phyloP scores from a whole-genome alignment of 2,888 invertebrate species.

The Cotesia congregata region DNA sequence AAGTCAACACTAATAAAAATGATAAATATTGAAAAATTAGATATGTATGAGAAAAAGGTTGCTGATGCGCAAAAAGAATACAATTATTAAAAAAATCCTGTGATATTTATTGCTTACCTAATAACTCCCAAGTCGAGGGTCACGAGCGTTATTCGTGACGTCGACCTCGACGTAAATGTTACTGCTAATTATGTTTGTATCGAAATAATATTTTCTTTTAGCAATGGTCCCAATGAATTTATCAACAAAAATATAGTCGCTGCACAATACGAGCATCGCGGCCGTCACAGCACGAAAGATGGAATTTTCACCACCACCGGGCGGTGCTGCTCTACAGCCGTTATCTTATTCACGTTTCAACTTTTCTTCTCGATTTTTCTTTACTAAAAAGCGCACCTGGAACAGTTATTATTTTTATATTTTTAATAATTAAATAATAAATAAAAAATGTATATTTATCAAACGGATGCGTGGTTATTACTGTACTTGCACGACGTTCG shows the following conservation, averaged over 20 bases:
- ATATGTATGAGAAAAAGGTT: constrained; percentile 22
- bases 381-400: neutral
- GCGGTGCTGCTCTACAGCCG: constrained; percentile 27
- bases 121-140: constrained; percentile 46
- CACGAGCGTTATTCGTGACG: constrained; percentile 43
- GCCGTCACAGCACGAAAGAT: constrained; percentile 45
- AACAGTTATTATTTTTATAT: neutral
- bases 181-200: constrained; percentile 39
- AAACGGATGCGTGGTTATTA: neutral
- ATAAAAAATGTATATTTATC: constrained; percentile 18
- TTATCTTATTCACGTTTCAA: constrained; percentile 24
- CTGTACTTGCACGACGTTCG: neutral
- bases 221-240: constrained; percentile 50
- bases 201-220: constrained; percentile 38
- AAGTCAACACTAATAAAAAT: constrained; percentile 8
- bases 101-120: constrained; percentile 44
- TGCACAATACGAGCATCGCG: constrained; percentile 61
- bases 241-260: constrained; percentile 50
- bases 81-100: neutral
- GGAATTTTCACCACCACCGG: constrained; percentile 24
- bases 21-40: constrained; percentile 2
- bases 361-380: neutral
- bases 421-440: constrained; percentile 23
- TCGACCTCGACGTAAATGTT: constrained; percentile 29
- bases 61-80: constrained; percentile 36